Evolutionary conservation across 2,797 vertebrate species (phyloP).

Genomic region (Oreonectes daqikongensis): DNA sequence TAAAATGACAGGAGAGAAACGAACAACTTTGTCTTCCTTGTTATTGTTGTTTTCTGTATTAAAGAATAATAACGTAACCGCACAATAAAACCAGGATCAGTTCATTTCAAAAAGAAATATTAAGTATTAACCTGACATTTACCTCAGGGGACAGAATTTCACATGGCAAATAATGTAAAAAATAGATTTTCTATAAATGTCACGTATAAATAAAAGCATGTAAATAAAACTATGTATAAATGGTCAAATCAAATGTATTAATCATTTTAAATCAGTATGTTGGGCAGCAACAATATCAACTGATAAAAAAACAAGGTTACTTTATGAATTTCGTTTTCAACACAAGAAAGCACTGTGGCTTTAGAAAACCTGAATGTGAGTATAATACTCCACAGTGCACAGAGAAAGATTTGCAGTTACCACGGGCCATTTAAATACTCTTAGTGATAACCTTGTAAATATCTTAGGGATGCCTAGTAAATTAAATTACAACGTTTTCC

Average conservation of each 20-base stretch:
- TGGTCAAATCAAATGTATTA: conserved; percentile 13
- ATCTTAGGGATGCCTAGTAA: conserved; percentile 1
- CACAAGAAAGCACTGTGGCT: neutral
- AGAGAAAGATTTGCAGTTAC: conserved; percentile 21
- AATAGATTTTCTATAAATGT: conserved; percentile 10
- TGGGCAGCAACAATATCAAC: conserved; percentile 19
- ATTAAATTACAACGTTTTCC: conserved; percentile 1
- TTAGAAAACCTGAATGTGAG: neutral
- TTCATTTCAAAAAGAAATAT: neutral
- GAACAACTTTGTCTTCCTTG: neutral
- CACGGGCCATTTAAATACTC: neutral
- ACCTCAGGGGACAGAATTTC: conserved; percentile 14
- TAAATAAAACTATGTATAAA: conserved; percentile 28
- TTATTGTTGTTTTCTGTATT: conserved; percentile 7
- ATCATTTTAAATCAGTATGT: conserved; percentile 13
- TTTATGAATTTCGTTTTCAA: conserved; percentile 12
- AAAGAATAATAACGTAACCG: neutral
- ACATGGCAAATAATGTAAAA: conserved; percentile 41
- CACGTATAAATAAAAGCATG: conserved; percentile 14
- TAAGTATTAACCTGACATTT: conserved; percentile 22
- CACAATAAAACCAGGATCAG: conserved; percentile 6
- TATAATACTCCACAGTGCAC: conserved; percentile 1
- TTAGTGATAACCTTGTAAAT: conserved; percentile 5
- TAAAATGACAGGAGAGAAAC: conserved; percentile 7
- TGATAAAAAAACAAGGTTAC: neutral